These are phyloP conservation scores for Phaetusa simplex DNA, from an alignment of 2,113 vertebrate genomes.

Conservation along the genomic window DNA sequence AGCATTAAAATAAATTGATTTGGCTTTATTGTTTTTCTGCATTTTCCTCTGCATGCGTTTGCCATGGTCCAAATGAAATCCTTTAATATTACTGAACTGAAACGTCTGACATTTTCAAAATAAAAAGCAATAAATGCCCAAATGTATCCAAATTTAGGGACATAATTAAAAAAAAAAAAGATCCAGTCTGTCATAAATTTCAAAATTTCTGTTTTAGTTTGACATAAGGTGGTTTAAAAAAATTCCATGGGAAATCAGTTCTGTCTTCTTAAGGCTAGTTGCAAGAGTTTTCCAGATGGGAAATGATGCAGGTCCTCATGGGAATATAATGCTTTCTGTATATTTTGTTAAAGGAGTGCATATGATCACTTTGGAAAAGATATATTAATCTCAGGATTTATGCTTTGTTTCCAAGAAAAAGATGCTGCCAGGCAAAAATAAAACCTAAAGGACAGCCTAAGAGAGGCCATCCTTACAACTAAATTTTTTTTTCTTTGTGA, in stretches of 20 bases:
- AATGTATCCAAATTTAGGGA: neutral
- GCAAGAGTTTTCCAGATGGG: conserved; percentile 35
- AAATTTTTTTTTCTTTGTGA: neutral
- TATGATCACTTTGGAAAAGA: neutral
- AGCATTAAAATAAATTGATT: conserved; percentile 10
- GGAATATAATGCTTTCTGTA: neutral
- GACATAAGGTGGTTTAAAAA: neutral
- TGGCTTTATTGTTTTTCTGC: conserved; percentile 6
- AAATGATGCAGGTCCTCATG: neutral
- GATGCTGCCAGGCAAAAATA: neutral
- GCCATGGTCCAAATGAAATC: conserved; percentile 21
- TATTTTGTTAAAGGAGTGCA: neutral
- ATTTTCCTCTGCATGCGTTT: conserved; percentile 14
- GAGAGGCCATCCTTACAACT: neutral
- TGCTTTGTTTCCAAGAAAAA: neutral
- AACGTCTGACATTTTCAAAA: neutral
- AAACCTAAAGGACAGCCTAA: neutral
- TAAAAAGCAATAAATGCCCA: neutral
- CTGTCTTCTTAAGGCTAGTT: neutral
- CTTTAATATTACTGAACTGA: neutral
- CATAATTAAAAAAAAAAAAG: neutral
- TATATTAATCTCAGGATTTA: neutral
- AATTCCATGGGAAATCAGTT: neutral
- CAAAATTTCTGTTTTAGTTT: neutral
- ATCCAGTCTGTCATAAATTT: neutral